Percentiles rank a stretch among this genome's conserved stretches.
Conservation (phyloP, 2,888 invertebrate genomes). For the Ptychoptera albimana region DNA sequence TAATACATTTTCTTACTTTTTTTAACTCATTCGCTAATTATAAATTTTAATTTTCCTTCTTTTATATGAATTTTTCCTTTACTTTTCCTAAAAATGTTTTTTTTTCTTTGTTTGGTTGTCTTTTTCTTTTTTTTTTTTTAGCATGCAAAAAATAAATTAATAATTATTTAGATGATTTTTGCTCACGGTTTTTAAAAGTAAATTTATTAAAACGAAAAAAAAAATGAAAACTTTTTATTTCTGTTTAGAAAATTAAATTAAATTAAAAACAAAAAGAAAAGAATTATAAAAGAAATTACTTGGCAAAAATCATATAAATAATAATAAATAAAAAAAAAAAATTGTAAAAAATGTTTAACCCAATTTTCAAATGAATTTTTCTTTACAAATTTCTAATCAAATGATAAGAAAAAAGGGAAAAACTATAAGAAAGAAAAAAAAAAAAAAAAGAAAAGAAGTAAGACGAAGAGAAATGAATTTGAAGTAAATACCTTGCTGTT, state of each 20-base stretch:
- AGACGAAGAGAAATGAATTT: background rate
- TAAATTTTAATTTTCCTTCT: too few species aligned
- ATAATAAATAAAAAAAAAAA: background rate
- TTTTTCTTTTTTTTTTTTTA: background rate
- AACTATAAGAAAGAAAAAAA: background rate
- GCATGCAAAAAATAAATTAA: background rate
- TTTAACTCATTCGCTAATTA: too few species aligned
- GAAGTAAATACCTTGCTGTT: conserved; percentile 24
- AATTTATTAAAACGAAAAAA: too few species aligned
- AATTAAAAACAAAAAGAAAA: too few species aligned
- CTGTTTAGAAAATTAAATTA: background rate
- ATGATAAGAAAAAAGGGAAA: conserved; percentile 3
- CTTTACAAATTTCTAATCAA: background rate
- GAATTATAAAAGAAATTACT: background rate
- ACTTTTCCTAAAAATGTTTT: background rate
- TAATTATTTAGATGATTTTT: background rate
- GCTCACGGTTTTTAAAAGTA: background rate
- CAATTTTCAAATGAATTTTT: background rate
- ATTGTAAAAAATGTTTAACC: too few species aligned
- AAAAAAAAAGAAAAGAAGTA: background rate
- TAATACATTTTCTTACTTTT: too few species aligned
- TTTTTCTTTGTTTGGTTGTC: background rate
- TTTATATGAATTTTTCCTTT: too few species aligned
- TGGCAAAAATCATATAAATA: background rate
- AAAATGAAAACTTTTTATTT: too few species aligned